phyloP scores from a whole-genome alignment of 2,888 invertebrate genomes.

The Lochmaea crataegi region DNA sequence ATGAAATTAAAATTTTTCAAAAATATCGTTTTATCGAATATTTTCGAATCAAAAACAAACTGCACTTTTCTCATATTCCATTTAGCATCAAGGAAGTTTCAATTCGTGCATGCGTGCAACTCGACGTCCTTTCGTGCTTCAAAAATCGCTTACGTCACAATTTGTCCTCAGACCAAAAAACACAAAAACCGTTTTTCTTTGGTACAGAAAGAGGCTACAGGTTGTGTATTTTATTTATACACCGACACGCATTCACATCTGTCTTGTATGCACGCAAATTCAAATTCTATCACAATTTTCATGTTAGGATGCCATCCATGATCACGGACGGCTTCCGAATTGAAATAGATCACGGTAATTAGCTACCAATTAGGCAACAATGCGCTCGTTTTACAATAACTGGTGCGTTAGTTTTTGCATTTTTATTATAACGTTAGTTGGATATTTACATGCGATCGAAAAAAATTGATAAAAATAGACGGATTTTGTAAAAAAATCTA shows the following conservation, averaged over 20 bases:
- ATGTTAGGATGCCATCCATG: conserved; percentile 51
- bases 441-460: too few relatives aligned
- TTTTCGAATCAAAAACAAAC: too few relatives aligned
- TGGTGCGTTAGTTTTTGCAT: conserved; percentile 48
- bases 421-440: conserved; percentile 21
- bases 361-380: conserved; percentile 50
- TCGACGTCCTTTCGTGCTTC: conserved; percentile 3
- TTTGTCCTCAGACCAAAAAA: conserved; percentile 1
- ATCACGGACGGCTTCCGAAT: conserved; percentile 47
- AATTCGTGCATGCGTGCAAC: neutral
- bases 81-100: neutral
- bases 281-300: conserved; percentile 53
- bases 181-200: conserved; percentile 48
- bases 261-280: conserved; percentile 48
- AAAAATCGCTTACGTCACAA: conserved; percentile 10
- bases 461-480: too few relatives aligned
- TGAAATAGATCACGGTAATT: conserved; percentile 50
- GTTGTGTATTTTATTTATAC: conserved; percentile 46
- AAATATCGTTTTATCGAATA: too few relatives aligned
- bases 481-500: too few relatives aligned
- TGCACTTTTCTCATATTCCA: neutral
- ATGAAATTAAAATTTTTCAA: too few relatives aligned
- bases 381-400: conserved; percentile 43
- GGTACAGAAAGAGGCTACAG: conserved; percentile 43
- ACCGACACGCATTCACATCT: conserved; percentile 49